Evolutionary conservation across 1,140 invertebrate species (phyloP), one percentile per base, ranked within the genome.

Genomic region (Tachypleus tridentatus): DNA sequence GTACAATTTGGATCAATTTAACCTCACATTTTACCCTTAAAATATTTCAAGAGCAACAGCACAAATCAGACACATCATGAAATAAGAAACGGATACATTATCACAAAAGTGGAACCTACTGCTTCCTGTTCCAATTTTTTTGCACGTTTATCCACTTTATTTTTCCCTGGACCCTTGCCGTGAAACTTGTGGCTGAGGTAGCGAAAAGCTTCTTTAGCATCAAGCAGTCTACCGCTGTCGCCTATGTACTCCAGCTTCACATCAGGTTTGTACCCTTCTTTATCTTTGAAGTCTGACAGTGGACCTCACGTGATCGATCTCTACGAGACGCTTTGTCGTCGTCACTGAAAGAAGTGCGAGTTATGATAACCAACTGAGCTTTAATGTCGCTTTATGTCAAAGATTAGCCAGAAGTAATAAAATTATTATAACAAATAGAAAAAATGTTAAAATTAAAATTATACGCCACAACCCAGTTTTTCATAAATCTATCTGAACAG

Each of bases 101-200:
- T 29, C 29, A 29, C 29, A 29, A 29, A 29, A 29, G 29, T 29
- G 29, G 52, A 61, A 78, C 80, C 77, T 75, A 89, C 87, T 76
- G 88, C 87, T 78, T 96, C 92, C 77, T 98, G 94, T 73, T 96
- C 88, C 64, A 85, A 80, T 78, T 99, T 98, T 76, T 97, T 96
- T 77, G 93, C 86, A 73, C 96, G 82, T 77, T 99, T 99, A 76
- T 99, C 97, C 56, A 87, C 85, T 79, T 99, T 99, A 80, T 97
- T 98, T 77, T 99, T 99, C 58, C 97, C 96, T 6, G 95, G 93
- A 11, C 94, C 95, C 82, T 99, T 99, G 47, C 97, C 97, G 80
- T 99, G 97, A 77, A 99, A 99, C 78, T 97, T 96, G 76, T 98
- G 95, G 49, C 73, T 76, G n/a, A 73, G 61, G 64, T 79, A 80